A percentile compares a stretch with the other conserved stretches of the same genome.
Conservation (phyloP, 2,888 invertebrate genomes). For the Oxycera nigricornis region DNA sequence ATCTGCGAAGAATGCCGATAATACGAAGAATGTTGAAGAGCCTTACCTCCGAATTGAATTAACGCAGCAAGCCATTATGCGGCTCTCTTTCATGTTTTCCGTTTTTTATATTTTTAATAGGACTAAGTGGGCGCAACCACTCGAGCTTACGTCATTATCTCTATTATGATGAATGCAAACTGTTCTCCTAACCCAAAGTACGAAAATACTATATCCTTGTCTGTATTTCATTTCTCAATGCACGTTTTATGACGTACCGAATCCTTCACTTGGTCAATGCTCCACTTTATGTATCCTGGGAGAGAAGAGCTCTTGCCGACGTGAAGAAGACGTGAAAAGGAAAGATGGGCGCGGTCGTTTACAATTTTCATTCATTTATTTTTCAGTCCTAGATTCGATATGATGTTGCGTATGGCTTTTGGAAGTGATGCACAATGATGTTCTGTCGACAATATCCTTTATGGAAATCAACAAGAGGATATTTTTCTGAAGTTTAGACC, state of each 20-base stretch:
- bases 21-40: not conserved
- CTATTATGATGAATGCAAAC: not conserved
- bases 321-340: not conserved
- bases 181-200: not conserved
- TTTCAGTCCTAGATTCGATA: no score
- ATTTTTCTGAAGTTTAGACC: no score
- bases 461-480: no score
- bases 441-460: no score
- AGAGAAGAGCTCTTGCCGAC: not conserved
- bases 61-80: not conserved
- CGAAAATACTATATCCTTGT: not conserved
- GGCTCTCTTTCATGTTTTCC: not conserved
- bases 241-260: not conserved
- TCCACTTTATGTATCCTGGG: not conserved
- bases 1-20: not conserved
- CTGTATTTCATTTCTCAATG: not conserved
- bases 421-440: no score
- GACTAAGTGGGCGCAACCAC: not conserved
- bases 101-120: no score
- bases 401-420: no score
- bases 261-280: not conserved
- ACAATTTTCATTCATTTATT: no score
- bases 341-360: not conserved
- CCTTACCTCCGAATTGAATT: conserved; percentile 10
- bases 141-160: not conserved